phyloP scores from a whole-genome alignment of 2,113 vertebrate species.

The Campylomormyrus tamandua region DNA sequence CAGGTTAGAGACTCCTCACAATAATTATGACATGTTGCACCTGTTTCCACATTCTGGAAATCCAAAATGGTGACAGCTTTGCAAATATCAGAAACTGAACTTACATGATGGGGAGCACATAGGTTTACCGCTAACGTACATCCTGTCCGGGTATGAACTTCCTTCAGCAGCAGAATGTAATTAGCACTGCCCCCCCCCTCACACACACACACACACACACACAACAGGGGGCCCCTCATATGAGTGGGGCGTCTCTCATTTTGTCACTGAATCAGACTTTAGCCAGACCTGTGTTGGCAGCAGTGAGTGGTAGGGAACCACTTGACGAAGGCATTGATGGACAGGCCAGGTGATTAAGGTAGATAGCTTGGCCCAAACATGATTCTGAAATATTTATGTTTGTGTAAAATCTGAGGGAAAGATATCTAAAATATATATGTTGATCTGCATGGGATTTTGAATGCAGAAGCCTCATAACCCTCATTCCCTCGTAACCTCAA shows the following conservation, averaged over 20 bases:
- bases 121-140: background rate
- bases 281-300: background rate
- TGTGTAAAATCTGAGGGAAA: background rate
- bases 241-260: background rate
- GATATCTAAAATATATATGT: background rate
- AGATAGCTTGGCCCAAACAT: background rate
- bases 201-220: too few relatives aligned
- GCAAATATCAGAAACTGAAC: background rate
- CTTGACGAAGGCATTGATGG: background rate
- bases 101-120: background rate
- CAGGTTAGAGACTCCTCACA: background rate
- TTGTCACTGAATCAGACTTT: background rate
- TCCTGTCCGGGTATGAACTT: background rate
- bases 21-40: background rate
- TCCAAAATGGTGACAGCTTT: background rate
- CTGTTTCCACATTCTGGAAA: background rate
- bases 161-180: background rate
- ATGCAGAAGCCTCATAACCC: background rate
- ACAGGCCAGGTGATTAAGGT: background rate
- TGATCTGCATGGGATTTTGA: background rate
- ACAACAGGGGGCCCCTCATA: background rate
- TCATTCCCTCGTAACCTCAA: background rate
- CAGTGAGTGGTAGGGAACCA: background rate
- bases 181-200: background rate
- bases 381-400: background rate